Conservation (phyloP, 1,140 invertebrate species). For the Cydia amplana region DNA sequence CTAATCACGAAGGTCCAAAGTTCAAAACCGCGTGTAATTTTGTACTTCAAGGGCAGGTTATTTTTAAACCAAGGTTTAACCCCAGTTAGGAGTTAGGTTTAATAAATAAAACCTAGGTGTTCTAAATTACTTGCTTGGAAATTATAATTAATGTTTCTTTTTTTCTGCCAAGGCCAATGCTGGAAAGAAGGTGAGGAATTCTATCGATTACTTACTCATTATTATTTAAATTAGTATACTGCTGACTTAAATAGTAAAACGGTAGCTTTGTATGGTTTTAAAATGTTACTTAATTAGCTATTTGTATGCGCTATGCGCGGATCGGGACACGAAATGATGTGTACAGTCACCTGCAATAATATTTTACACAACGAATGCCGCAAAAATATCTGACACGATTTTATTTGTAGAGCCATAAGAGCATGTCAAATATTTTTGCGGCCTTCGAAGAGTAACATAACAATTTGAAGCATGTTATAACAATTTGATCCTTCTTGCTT, state of each 20-base stretch:
- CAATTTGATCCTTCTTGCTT: background rate
- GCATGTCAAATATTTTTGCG: no score
- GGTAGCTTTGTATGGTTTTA: background rate
- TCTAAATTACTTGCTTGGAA: background rate
- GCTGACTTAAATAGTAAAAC: background rate
- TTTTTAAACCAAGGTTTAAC: constrained; percentile 19
- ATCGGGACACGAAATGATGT: background rate
- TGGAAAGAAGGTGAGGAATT: constrained; percentile 46
- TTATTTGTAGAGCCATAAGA: no score
- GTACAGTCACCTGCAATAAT: no score
- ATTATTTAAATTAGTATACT: constrained; percentile 9
- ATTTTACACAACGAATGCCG: no score
- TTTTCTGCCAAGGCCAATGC: constrained; percentile 50
- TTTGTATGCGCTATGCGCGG: background rate
- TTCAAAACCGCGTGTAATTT: background rate
- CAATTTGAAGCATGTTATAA: background rate
- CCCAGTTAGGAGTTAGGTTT: constrained; percentile 35
- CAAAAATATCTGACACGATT: no score
- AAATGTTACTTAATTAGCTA: background rate
- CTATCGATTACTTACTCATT: background rate
- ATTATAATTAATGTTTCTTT: constrained; percentile 33
- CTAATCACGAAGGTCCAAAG: background rate
- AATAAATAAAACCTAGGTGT: background rate
- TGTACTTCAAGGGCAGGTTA: constrained; percentile 13
- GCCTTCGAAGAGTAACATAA: no score